Conservation (phyloP, 2,113 vertebrate species). For the Pelodiscus sinensis region DNA sequence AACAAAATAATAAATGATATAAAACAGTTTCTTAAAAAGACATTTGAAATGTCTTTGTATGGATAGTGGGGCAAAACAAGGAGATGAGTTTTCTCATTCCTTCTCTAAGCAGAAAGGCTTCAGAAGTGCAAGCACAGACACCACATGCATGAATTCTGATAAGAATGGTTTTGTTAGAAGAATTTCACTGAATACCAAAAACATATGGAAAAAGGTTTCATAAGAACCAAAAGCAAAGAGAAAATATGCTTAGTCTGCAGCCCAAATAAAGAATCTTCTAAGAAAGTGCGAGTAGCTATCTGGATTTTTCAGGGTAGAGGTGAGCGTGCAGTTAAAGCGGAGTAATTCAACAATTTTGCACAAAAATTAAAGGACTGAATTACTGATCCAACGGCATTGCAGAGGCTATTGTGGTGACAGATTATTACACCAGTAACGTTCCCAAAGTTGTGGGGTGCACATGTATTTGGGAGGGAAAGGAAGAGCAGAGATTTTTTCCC, state of each 20-base stretch:
- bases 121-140: background rate
- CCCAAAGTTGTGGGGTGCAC: background rate
- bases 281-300: background rate
- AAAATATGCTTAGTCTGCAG: background rate
- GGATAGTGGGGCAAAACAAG: background rate
- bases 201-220: background rate
- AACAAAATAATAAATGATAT: background rate
- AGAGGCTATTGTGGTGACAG: constrained; percentile 23
- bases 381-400: background rate
- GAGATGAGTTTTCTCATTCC: background rate
- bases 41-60: background rate
- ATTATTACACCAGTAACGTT: background rate
- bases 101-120: background rate
- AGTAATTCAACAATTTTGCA: constrained; percentile 19
- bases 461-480: background rate
- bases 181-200: background rate
- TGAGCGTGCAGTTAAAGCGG: constrained; percentile 32
- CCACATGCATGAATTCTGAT: background rate
- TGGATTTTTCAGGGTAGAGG: constrained; percentile 25
- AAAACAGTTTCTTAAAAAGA: background rate
- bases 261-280: background rate
- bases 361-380: background rate
- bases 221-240: background rate
- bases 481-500: background rate
- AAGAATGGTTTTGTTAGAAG: background rate